Conservation (phyloP, 2,113 vertebrate species). For the Daubentonia madagascariensis region DNA sequence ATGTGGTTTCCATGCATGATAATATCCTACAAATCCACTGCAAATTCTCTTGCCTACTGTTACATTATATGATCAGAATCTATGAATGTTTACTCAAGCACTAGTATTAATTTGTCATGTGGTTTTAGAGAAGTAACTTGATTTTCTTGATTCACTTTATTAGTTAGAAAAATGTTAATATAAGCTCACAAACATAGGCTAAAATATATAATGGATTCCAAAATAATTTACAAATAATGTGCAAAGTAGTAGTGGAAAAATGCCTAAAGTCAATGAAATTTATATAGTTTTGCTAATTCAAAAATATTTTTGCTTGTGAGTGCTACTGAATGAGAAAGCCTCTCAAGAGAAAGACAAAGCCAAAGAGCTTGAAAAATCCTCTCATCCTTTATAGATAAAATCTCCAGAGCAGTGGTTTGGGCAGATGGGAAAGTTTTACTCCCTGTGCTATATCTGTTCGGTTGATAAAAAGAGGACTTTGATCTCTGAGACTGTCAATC, state of each 20-base stretch:
- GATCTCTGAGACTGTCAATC: conserved; percentile 65
- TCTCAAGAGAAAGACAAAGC: conserved; percentile 52
- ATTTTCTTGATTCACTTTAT: conserved; percentile 17
- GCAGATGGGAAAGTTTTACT: conserved; percentile 49
- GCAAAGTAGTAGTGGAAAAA: conserved; percentile 7
- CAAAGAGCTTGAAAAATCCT: conserved; percentile 41
- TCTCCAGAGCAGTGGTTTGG: conserved; percentile 33
- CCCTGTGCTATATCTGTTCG: conserved; percentile 28
- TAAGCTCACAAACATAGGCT: background rate
- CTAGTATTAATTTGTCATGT: conserved; percentile 12
- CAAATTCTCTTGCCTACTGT: background rate
- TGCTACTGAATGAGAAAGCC: background rate
- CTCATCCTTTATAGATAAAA: conserved; percentile 46
- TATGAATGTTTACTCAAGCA: conserved; percentile 30
- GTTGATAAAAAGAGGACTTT: conserved; percentile 68
- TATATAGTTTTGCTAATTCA: conserved; percentile 31
- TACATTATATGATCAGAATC: conserved; percentile 1
- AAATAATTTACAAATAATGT: conserved; percentile 35
- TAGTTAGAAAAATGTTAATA: conserved; percentile 13
- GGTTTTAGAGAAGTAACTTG: conserved; percentile 21
- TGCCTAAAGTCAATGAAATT: background rate
- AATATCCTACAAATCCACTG: background rate
- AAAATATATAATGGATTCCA: background rate
- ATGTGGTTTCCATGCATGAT: background rate
- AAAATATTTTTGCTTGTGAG: background rate